These are phyloP conservation scores for Hypsopygia costalis DNA, from an alignment of 2,888 invertebrate species.

Conservation along the genomic window DNA sequence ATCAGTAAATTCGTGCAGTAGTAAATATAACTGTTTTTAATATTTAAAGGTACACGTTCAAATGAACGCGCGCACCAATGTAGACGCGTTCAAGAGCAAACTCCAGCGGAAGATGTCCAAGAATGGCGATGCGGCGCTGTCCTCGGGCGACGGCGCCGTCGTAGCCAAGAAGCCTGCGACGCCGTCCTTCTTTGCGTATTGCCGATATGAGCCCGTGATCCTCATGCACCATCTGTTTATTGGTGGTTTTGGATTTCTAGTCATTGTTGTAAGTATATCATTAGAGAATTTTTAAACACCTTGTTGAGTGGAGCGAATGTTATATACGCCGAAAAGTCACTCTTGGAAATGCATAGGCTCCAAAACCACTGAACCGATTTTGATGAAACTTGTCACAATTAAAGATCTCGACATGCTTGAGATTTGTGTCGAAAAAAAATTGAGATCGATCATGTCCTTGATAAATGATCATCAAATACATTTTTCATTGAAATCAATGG, in stretches of 20 bases:
- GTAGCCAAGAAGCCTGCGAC: constrained; percentile 20
- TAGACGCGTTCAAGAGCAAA: constrained; percentile 31
- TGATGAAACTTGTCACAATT: no score
- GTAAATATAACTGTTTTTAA: no score
- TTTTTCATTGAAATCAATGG: no score
- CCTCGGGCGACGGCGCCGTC: constrained; percentile 23
- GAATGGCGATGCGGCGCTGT: constrained; percentile 23
- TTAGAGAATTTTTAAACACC: not conserved
- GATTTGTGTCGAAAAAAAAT: no score
- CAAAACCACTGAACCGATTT: no score
- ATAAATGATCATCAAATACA: no score
- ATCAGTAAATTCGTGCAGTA: no score
- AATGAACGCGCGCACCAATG: constrained; percentile 31
- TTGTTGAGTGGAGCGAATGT: no score
- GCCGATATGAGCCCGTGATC: constrained; percentile 84
- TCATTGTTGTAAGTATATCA: constrained; percentile 83
- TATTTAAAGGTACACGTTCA: constrained; percentile 56
- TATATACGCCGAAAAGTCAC: no score
- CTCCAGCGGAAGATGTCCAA: constrained; percentile 28
- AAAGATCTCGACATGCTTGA: no score
- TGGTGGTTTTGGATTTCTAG: constrained; percentile 86
- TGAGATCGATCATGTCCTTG: no score
- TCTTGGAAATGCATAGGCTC: no score
- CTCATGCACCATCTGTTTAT: constrained; percentile 88
- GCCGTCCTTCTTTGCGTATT: constrained; percentile 75